Evolutionary conservation across 2,888 invertebrate species (phyloP).

Genomic region (Dioctria rufipes): DNA sequence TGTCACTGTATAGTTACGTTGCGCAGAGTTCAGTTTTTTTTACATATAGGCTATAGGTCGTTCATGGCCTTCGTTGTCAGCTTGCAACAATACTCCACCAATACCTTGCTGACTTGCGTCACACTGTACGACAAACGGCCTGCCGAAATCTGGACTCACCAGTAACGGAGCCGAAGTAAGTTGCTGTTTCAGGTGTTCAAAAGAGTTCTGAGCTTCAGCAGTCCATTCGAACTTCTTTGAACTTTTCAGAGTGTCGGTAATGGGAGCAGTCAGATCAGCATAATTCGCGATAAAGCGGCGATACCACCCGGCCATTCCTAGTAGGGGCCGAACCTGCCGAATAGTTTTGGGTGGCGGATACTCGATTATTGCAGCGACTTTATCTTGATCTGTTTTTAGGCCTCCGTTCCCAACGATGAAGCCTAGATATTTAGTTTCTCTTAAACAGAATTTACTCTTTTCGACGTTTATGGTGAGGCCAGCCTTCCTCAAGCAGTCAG

Average conservation of each 20-base stretch:
- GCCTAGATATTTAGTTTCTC: slow-evolving; percentile 21
- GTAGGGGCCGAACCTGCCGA: neutral
- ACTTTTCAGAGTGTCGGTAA: neutral
- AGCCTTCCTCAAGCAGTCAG: too few species aligned
- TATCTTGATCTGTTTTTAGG: neutral
- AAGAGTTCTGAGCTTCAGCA: too few species aligned
- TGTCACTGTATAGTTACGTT: slow-evolving; percentile 54
- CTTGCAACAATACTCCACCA: too few species aligned
- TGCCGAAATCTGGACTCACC: neutral
- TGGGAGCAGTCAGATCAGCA: neutral
- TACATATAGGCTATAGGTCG: too few species aligned
- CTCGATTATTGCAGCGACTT: neutral
- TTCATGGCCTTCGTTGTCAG: too few species aligned
- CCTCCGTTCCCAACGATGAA: slow-evolving; percentile 14
- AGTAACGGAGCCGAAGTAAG: neutral
- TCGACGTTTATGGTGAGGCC: too few species aligned
- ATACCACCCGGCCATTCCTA: slow-evolving; percentile 1
- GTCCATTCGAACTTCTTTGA: neutral
- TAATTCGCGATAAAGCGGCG: slow-evolving; percentile 2
- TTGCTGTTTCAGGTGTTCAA: neutral
- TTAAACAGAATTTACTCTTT: neutral
- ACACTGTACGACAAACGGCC: too few species aligned
- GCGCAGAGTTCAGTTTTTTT: slow-evolving; percentile 57
- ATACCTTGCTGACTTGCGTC: too few species aligned
- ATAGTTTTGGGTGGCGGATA: slow-evolving; percentile 5